Conservation (phyloP, 2,797 vertebrate species). For the Myiothlypis coronata region DNA sequence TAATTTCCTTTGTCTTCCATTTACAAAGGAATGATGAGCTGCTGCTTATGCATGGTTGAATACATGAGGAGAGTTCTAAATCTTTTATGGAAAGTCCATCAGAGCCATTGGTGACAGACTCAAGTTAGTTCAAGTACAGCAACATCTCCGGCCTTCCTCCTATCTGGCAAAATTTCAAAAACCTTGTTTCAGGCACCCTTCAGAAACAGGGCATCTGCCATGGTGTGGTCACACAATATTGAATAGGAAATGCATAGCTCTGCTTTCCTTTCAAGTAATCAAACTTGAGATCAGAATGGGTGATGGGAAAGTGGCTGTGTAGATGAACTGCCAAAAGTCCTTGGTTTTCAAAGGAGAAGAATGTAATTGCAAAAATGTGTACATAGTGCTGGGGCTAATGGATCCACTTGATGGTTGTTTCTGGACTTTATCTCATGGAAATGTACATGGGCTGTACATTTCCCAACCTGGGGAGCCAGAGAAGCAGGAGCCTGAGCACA, state of each 20-base stretch:
- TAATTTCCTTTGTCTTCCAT: neutral
- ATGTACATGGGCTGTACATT: neutral
- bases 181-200: neutral
- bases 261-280: neutral
- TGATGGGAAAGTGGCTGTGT: neutral
- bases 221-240: fast-evolving
- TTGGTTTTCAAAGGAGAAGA: neutral
- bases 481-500: neutral
- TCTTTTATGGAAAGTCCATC: neutral
- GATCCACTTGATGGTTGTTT: neutral
- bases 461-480: neutral
- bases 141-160: neutral
- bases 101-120: neutral
- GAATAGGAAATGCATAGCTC: neutral
- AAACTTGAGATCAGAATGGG: neutral
- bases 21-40: neutral
- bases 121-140: neutral
- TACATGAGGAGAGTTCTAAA: neutral
- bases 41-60: neutral
- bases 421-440: neutral
- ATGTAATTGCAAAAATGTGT: neutral
- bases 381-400: neutral
- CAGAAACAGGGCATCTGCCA: neutral
- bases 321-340: neutral
- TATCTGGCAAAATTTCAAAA: neutral